phyloP scores from a whole-genome alignment of 1,140 invertebrate species.

The Delia radicum region DNA sequence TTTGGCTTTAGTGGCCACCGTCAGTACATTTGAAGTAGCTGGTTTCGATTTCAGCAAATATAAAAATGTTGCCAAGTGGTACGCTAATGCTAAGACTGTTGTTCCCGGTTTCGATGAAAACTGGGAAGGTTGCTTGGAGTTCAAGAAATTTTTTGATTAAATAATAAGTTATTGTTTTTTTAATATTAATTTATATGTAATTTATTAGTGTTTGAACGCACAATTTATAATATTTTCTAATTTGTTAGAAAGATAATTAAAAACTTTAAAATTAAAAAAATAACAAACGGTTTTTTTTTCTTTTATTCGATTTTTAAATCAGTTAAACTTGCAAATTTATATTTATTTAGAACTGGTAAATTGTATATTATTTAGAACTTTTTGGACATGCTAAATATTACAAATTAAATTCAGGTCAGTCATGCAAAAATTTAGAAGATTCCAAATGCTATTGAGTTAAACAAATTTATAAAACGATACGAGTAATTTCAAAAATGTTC shows the following conservation, averaged over 20 bases:
- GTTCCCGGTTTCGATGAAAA: conserved; percentile 75
- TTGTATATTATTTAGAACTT: no score
- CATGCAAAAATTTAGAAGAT: no score
- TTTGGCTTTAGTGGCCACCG: conserved; percentile 62
- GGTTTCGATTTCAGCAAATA: conserved; percentile 68
- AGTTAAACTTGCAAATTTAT: no score
- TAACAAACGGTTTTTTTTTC: neutral
- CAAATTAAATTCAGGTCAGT: no score
- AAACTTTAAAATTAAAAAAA: neutral
- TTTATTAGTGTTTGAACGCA: neutral
- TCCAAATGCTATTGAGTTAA: no score
- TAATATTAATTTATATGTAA: neutral
- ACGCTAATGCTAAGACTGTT: conserved; percentile 66
- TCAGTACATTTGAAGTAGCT: conserved; percentile 68
- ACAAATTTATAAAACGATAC: no score
- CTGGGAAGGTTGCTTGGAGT: conserved; percentile 59
- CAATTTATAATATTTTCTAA: neutral
- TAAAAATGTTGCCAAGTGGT: conserved; percentile 70
- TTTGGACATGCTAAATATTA: no score
- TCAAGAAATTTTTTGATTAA: conserved; percentile 48
- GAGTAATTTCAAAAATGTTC: no score
- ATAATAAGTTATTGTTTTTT: neutral
- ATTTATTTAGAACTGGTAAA: no score
- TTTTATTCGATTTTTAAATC: no score
- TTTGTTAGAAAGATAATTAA: neutral